Evolutionary conservation across 2,888 invertebrate species (phyloP).

Genomic region (Acrobasis consociella): DNA sequence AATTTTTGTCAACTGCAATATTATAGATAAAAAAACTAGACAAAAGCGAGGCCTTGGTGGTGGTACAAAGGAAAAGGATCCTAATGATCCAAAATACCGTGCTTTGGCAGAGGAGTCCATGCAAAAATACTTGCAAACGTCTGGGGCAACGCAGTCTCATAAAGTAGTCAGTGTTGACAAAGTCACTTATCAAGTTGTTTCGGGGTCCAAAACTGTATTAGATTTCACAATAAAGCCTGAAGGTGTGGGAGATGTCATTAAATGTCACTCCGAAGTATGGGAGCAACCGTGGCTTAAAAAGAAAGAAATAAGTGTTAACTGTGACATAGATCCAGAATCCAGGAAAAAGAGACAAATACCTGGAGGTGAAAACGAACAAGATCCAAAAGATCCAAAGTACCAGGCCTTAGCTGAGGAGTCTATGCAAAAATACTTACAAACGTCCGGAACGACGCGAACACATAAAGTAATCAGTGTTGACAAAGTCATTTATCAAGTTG

Average conservation of each 20-base stretch:
- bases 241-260: slow-evolving; percentile 26
- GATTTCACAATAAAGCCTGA: slow-evolving; percentile 32
- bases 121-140: slow-evolving; percentile 34
- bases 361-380: slow-evolving; percentile 26
- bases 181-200: slow-evolving; percentile 40
- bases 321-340: slow-evolving; percentile 17
- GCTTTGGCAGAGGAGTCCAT: slow-evolving; percentile 41
- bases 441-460: slow-evolving; percentile 23
- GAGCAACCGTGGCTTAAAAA: slow-evolving; percentile 41
- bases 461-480: slow-evolving; percentile 31
- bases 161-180: slow-evolving; percentile 32
- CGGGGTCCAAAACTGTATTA: slow-evolving; percentile 38
- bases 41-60: slow-evolving; percentile 6
- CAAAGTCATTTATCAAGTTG: slow-evolving; percentile 38
- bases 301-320: slow-evolving; percentile 34
- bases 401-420: slow-evolving; percentile 39
- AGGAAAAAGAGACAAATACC: slow-evolving; percentile 21
- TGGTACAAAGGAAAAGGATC: slow-evolving; percentile 29
- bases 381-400: slow-evolving; percentile 39
- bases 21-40: not conserved
- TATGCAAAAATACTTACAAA: slow-evolving; percentile 35
- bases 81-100: slow-evolving; percentile 37
- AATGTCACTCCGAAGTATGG: slow-evolving; percentile 45
- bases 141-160: slow-evolving; percentile 27
- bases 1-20: slow-evolving; percentile 30